Conservation (phyloP, 1,140 invertebrate species). For the Polypedilum pembai region DNA sequence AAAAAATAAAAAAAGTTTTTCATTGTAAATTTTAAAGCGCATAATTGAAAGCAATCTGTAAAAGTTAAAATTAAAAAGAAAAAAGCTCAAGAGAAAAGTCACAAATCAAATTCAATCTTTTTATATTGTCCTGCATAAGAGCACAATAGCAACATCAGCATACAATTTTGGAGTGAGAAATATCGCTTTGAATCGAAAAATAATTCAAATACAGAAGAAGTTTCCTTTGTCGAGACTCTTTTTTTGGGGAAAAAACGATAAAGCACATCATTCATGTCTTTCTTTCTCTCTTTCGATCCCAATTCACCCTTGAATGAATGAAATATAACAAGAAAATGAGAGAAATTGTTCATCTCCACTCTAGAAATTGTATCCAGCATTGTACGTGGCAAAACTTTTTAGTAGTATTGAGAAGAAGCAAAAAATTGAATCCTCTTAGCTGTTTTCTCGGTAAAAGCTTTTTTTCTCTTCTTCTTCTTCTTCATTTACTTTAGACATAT, state of each 20-base stretch:
- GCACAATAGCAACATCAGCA: too few relatives aligned
- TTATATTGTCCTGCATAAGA: too few relatives aligned
- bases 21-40: too few relatives aligned
- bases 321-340: not conserved
- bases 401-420: not conserved
- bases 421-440: constrained; percentile 8
- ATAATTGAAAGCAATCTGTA: too few relatives aligned
- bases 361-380: not conserved
- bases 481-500: too few relatives aligned
- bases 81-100: too few relatives aligned
- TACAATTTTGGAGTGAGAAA: not conserved
- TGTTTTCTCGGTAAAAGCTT: not conserved
- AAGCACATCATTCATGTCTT: constrained; percentile 25
- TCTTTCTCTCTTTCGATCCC: not conserved
- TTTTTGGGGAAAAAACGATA: constrained; percentile 11
- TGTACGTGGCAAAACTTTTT: constrained; percentile 25
- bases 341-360: not conserved
- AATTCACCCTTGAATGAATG: constrained; percentile 12
- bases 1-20: too few relatives aligned
- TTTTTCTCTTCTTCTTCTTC: not conserved
- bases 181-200: not conserved
- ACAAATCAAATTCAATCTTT: too few relatives aligned
- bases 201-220: not conserved
- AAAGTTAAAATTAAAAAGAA: too few relatives aligned
- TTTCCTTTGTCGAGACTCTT: not conserved